Conservation (phyloP, 2,888 invertebrate genomes). For the Barypeithes pellucidus region DNA sequence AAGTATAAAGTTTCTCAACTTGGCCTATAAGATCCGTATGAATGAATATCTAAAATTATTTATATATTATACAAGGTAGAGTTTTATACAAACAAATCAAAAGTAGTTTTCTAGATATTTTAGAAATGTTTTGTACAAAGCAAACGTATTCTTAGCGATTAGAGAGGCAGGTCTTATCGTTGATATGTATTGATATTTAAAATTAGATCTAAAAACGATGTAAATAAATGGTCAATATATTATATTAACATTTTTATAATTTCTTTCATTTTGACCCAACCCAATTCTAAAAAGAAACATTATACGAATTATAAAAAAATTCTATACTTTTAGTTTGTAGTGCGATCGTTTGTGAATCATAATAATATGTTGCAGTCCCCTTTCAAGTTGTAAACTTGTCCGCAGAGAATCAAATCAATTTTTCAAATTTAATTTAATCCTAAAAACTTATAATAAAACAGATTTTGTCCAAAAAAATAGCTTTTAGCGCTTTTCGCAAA, state of each 20-base stretch:
- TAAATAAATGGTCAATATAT: slow-evolving; percentile 70
- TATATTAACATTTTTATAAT: slow-evolving; percentile 50
- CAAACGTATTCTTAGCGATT: slow-evolving; percentile 63
- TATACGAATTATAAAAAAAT: no score
- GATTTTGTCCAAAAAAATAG: no score
- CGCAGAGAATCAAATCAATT: no score
- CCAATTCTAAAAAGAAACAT: no score
- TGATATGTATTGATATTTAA: slow-evolving; percentile 67
- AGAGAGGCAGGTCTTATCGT: slow-evolving; percentile 65
- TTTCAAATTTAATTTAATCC: no score
- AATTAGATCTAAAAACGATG: slow-evolving; percentile 66
- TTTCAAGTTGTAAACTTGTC: no score
- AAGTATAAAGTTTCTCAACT: slow-evolving; percentile 3
- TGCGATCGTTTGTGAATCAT: no score
- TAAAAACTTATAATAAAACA: no score
- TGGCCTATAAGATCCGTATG: slow-evolving; percentile 37
- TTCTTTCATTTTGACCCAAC: slow-evolving; percentile 57
- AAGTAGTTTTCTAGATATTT: slow-evolving; percentile 72
- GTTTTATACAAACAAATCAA: slow-evolving; percentile 69
- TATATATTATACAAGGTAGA: slow-evolving; percentile 64
- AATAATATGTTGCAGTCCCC: no score
- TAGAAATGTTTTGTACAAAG: slow-evolving; percentile 71
- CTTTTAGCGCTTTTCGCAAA: no score
- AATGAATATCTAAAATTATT: slow-evolving; percentile 43
- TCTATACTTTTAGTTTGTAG: no score